Evolutionary conservation across 1,140 invertebrate genomes (phyloP), one percentile per base, ranked within the genome.

Genomic region (Halyomorpha halys): DNA sequence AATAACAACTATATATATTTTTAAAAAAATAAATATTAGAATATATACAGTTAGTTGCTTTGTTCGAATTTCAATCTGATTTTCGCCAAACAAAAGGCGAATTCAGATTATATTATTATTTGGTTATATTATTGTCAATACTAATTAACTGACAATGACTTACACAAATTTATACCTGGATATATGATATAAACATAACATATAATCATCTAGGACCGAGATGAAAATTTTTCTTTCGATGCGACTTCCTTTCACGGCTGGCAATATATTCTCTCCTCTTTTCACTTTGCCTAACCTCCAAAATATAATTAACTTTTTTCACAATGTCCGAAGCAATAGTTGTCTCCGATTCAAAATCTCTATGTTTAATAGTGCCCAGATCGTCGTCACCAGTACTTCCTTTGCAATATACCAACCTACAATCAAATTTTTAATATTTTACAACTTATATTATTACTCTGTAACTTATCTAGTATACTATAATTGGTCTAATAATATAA

Each of bases 341-440:
- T 16, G 82, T 78, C 66, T 92, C 88, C 21, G 86, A 82, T 76
- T 94, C 91, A 73, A 94, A 94, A 72, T 93, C 88, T 64, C 91
- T 86, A 72, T 86, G 84, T 74, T 93, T 91, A 71, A 90, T 93
- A 75, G 39, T 59, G 18, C 66, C 53, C 1, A 76, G 77, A 14
- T 56, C 53, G 23, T 56, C 53, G 23, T 56, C 53, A 53, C 56
- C 16, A 49, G 56, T 18, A 61, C 51, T 49, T 3, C 54, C n/a
- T 39, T 34, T 66, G 44, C 16, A 62, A 60, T 67, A 68, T 21
- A 70, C 69, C 25, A 70, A 44, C 60, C 69, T 70, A 44, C 3
- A 67, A 62, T 4, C 11, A 54, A 63, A 49, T n/a, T n/a, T n/a
- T n/a, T n/a, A n/a, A n/a, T n/a, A n/a, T n/a, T n/a, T n/a, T n/a